Conservation (phyloP, 2,797 vertebrate species). For the Zalophus californianus region DNA sequence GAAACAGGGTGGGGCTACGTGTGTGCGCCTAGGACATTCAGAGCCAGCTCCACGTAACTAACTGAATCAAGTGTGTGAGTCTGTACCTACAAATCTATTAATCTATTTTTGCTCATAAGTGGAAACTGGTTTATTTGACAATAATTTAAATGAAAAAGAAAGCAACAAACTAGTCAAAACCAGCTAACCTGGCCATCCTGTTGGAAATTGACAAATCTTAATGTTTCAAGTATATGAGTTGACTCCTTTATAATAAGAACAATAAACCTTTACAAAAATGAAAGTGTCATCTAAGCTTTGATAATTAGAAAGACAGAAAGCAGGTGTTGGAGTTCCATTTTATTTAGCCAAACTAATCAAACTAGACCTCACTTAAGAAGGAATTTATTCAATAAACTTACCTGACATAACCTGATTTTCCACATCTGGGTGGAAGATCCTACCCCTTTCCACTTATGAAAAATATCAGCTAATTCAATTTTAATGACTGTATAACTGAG, state of each 20-base stretch:
- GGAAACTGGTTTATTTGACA: neutral
- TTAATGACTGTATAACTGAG: neutral
- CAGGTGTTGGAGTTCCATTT: neutral
- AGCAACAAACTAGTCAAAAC: neutral
- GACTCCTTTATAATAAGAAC: neutral
- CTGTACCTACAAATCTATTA: neutral
- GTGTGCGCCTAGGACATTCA: neutral
- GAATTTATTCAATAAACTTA: neutral
- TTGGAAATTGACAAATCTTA: neutral
- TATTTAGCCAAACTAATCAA: conserved; percentile 17
- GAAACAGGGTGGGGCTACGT: accelerated
- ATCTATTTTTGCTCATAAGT: neutral
- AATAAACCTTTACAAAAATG: neutral
- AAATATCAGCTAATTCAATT: conserved; percentile 40
- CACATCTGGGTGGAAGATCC: neutral
- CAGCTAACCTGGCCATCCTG: neutral
- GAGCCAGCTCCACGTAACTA: neutral
- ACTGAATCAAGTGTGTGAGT: neutral
- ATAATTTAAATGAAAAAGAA: neutral
- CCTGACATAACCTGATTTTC: conserved; percentile 4
- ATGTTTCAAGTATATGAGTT: neutral
- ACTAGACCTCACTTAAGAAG: neutral
- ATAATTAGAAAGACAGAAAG: conserved; percentile 5
- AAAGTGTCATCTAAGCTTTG: neutral
- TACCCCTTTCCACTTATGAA: neutral